Percentiles rank a stretch among this genome's conserved stretches.
These are phyloP conservation scores for Sebastes trivittatus DNA, from an alignment of 2,797 vertebrate species.

Conservation along the genomic window DNA sequence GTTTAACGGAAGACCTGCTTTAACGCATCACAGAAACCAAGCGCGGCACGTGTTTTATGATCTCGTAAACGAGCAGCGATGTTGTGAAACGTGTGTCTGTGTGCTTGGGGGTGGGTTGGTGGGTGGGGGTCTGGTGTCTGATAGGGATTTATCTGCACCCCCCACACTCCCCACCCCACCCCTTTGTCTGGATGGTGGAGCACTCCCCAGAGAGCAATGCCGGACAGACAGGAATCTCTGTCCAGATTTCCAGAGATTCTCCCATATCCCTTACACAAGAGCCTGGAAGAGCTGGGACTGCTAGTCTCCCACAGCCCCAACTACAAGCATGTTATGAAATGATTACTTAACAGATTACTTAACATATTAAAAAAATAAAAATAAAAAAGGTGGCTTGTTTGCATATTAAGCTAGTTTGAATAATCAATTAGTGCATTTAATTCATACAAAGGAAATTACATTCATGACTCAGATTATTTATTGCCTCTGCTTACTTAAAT, in stretches of 20 bases:
- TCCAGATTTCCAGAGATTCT: constrained; percentile 84
- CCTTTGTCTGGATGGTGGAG: constrained; percentile 84
- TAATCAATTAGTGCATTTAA: not conserved
- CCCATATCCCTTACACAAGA: constrained; percentile 75
- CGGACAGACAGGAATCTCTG: constrained; percentile 81
- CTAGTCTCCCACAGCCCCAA: constrained; percentile 44
- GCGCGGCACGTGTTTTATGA: constrained; percentile 84
- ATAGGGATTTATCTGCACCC: constrained; percentile 81
- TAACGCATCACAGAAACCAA: constrained; percentile 83
- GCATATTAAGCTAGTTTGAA: not conserved
- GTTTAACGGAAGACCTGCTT: constrained; percentile 83
- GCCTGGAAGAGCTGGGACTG: constrained; percentile 35
- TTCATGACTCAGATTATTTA: not conserved
- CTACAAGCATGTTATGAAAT: constrained; percentile 20
- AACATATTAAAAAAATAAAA: constrained; percentile 24
- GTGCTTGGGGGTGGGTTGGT: constrained; percentile 50
- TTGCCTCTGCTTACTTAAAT: not conserved
- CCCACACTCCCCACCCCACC: constrained; percentile 52
- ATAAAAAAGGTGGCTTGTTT: not conserved
- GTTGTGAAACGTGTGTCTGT: constrained; percentile 84
- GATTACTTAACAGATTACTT: constrained; percentile 12
- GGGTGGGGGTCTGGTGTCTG: constrained; percentile 74
- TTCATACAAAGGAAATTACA: not conserved
- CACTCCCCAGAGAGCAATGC: constrained; percentile 84
- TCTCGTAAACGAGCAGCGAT: constrained; percentile 84